Base-by-base conservation (phyloP, 2,113 vertebrate genomes). In the Rhizomys pruinosus region DNA sequence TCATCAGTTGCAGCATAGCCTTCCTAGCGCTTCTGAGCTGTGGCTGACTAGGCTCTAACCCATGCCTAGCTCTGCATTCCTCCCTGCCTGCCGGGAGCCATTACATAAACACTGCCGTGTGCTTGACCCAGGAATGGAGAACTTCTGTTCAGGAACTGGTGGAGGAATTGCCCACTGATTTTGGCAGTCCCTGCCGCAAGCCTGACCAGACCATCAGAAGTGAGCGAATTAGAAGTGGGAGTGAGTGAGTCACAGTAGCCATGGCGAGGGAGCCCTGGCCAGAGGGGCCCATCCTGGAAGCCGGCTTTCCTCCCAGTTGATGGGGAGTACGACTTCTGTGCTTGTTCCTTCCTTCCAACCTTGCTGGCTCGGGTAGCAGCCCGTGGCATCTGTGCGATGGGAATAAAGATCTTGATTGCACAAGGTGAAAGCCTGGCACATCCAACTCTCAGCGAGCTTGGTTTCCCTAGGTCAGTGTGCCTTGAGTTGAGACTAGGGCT, bases 101-200 rank as follows among this genome's bases (percentile, higher is more conserved):
- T 34, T 82, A 61, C 84, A 87, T 47, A 87, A 96, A 90, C 37
- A 39, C 66, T 22, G 29, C 79, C 69, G 93, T 97, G 91, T 89
- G 87, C 84, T 71, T 29, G 32, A 55, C 68, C 73, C 59, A 27
- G 76, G 73, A 76, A 19, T 57, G 44, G 91, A 73, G 68, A 32
- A 69, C 69, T 66, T 88, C 63, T 89, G 89, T 77, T 68, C n/a
- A 37, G 32, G 64, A 15, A 10, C 73, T 77, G 78, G 82, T 81
- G 15, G 13, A 78, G 71, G 86, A 64, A n/a, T 47, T 90, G 69
- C 84, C 89, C 0, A 13, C 93, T 91, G 84, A 32, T 87, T 96
- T 89, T 92, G 90, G 96, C 90, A 90, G 77, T 59, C 94, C n/a
- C 44, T 78, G 64, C 76, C 89, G 32, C 78, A 87, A 77, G 85